Conservation (phyloP, 2,888 invertebrate species). For the Unio pictorum region DNA sequence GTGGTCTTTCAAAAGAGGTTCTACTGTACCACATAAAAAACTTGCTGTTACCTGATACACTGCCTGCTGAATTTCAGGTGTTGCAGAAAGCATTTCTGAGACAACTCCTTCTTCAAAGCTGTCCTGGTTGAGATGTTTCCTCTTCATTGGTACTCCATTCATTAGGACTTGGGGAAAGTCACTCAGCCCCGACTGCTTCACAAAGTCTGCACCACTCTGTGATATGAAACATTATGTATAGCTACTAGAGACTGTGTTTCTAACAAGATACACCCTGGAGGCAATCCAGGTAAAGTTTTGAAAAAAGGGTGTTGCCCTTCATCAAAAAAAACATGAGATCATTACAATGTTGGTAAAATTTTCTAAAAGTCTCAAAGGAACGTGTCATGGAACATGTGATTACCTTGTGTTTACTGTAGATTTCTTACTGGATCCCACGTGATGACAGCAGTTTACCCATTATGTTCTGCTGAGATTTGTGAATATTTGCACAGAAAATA, state of each 20-base stretch:
- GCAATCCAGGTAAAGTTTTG: not conserved
- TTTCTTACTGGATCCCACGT: too few relatives aligned
- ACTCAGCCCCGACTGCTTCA: slow-evolving; percentile 69
- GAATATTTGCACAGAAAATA: too few relatives aligned
- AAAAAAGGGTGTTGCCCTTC: not conserved
- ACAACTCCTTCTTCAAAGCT: slow-evolving; percentile 94
- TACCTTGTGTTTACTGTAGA: too few relatives aligned
- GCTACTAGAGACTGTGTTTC: too few relatives aligned
- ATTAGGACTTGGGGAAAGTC: slow-evolving; percentile 82
- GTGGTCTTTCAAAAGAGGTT: too few relatives aligned
- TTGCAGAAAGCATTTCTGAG: slow-evolving; percentile 88
- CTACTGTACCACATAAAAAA: too few relatives aligned
- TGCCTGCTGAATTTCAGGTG: slow-evolving; percentile 88
- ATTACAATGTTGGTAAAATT: too few relatives aligned
- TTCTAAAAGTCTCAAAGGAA: too few relatives aligned
- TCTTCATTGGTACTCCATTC: slow-evolving; percentile 91
- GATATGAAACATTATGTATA: slow-evolving; percentile 4
- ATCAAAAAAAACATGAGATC: not conserved
- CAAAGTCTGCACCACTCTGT: slow-evolving; percentile 57
- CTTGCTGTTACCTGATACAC: slow-evolving; percentile 79
- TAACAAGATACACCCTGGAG: slow-evolving; percentile 1
- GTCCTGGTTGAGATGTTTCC: slow-evolving; percentile 78
- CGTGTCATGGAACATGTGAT: too few relatives aligned
- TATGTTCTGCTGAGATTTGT: too few relatives aligned
- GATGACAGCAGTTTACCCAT: too few relatives aligned